Percentiles rank a stretch among this genome's conserved stretches.
These are phyloP conservation scores for Panthera uncia DNA, from an alignment of 2,113 vertebrate genomes.

Conservation along the genomic window DNA sequence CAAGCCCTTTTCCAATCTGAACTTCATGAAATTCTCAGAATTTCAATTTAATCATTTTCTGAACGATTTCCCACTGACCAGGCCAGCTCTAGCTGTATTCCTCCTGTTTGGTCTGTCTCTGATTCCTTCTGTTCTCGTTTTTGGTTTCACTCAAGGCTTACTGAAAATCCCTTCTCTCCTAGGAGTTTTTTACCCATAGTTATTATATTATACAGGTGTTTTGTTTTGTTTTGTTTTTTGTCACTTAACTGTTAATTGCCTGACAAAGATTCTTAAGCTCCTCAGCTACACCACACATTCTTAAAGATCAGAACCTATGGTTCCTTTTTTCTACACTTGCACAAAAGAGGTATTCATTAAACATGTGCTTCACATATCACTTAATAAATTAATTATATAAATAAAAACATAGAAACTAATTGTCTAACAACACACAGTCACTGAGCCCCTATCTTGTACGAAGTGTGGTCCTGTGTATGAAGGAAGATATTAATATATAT, in stretches of 20 bases:
- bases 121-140: background rate
- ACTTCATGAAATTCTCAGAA: background rate
- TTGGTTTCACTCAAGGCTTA: background rate
- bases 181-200: background rate
- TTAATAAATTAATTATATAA: background rate
- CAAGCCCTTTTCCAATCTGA: background rate
- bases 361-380: background rate
- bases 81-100: too few species aligned
- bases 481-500: background rate
- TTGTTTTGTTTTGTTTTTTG: background rate
- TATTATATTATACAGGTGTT: background rate
- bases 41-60: background rate
- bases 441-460: background rate
- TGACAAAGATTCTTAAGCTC: background rate
- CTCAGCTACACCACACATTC: background rate
- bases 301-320: background rate
- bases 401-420: slow-evolving; percentile 3
- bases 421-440: background rate
- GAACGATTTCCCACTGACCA: background rate
- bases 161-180: background rate
- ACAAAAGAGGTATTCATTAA: background rate
- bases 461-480: background rate
- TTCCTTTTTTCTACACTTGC: background rate
- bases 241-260: background rate
- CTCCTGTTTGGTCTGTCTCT: background rate